These are phyloP conservation scores for Drosophila azteca DNA, from an alignment of 1,140 invertebrate genomes.

Conservation along the genomic window DNA sequence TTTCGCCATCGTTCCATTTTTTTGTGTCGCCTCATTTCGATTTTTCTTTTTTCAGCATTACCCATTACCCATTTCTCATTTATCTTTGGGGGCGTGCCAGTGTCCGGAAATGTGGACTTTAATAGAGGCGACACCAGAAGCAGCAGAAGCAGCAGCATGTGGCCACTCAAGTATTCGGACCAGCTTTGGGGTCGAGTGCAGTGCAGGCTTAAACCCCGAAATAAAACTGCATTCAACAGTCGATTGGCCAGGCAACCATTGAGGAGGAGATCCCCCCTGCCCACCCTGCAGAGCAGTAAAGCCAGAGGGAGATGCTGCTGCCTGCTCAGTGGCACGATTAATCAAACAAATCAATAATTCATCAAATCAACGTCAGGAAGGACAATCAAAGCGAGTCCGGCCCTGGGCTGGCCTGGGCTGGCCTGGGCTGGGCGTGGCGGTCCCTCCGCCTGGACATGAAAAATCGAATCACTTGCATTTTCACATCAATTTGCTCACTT, in stretches of 20 bases:
- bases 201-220: conserved; percentile 29
- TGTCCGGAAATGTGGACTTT: conserved; percentile 21
- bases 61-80: conserved; percentile 15
- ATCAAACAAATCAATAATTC: conserved; percentile 80
- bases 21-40: conserved; percentile 29
- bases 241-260: conserved; percentile 35
- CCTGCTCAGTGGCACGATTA: conserved; percentile 52
- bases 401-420: not conserved
- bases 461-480: conserved; percentile 75
- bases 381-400: conserved; percentile 30
- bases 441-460: conserved; percentile 43
- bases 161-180: conserved; percentile 2
- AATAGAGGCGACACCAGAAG: conserved; percentile 6
- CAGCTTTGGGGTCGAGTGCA: conserved; percentile 21
- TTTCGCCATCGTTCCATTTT: conserved; percentile 52
- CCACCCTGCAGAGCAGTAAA: not conserved
- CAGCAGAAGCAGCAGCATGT: conserved; percentile 12
- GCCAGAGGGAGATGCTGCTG: not conserved
- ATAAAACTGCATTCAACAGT: conserved; percentile 65
- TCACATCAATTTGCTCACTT: conserved; percentile 68
- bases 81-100: conserved; percentile 36
- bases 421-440: conserved; percentile 8
- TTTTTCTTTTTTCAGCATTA: conserved; percentile 19
- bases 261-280: not conserved
- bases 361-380: conserved; percentile 69